These are phyloP conservation scores for Chrysogorgia sp. DNA, from an alignment of 92 coral and sea anemone genomes.

Conservation along the genomic window DNA sequence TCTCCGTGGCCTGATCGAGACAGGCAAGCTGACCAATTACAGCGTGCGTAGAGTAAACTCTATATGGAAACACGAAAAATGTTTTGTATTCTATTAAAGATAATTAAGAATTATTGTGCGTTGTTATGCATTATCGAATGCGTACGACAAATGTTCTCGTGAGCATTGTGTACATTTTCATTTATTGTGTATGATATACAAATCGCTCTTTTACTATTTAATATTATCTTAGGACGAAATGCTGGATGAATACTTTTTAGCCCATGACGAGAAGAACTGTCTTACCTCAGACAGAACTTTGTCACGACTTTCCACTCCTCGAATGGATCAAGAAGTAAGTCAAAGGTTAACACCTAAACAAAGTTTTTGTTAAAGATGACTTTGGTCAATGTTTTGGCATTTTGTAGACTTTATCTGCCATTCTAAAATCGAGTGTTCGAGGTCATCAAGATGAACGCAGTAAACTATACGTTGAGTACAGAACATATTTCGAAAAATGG, in stretches of 20 bases:
- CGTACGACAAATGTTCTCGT: too few species aligned
- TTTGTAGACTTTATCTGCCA: conserved; percentile 61
- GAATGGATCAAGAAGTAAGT: conserved; percentile 86
- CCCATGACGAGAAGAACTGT: conserved; percentile 74
- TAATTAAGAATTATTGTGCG: too few species aligned
- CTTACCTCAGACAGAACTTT: conserved; percentile 89
- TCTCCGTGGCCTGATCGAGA: too few species aligned
- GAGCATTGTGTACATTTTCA: too few species aligned
- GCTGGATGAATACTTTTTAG: conserved; percentile 87
- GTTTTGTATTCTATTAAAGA: not conserved
- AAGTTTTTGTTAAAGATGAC: not conserved
- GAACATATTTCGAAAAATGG: conserved; percentile 82
- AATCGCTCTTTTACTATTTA: not conserved
- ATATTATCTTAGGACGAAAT: conserved; percentile 50
- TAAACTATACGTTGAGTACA: conserved; percentile 71
- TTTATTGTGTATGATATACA: not conserved
- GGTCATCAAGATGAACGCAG: conserved; percentile 73
- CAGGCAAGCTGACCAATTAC: too few species aligned
- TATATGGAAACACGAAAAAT: too few species aligned
- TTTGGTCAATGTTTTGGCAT: not conserved
- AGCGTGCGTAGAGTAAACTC: too few species aligned
- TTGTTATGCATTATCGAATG: too few species aligned
- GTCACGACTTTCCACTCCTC: conserved; percentile 77
- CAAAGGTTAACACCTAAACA: not conserved
- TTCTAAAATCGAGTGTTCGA: conserved; percentile 67